Conservation (phyloP, 2,888 invertebrate genomes). For the Ichneumoninae sp. region DNA sequence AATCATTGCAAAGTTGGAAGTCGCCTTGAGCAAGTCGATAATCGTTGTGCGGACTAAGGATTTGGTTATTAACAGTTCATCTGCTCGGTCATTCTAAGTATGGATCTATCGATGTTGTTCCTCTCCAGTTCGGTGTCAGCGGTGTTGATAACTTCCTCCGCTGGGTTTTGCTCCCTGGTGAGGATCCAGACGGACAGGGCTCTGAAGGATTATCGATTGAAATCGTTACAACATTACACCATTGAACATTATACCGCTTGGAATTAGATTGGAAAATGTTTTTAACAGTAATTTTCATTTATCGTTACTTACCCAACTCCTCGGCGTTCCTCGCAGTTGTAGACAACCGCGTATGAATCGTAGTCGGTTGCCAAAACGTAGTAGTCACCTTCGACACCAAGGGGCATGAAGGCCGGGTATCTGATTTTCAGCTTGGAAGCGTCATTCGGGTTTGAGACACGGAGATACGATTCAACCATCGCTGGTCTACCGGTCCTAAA, state of each 20-base stretch:
- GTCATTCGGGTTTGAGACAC: background rate
- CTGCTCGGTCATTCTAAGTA: background rate
- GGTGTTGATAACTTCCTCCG: background rate
- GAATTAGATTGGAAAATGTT: background rate
- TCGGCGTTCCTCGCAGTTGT: background rate
- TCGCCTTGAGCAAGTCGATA: no score
- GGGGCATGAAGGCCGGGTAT: background rate
- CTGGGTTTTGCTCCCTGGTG: conserved; percentile 2
- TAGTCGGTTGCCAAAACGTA: background rate
- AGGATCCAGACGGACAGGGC: background rate
- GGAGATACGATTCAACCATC: background rate
- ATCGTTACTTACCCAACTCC: background rate
- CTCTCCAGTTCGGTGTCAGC: background rate
- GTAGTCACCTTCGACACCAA: conserved; percentile 7
- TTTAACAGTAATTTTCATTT: no score
- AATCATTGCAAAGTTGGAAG: background rate
- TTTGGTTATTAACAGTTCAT: background rate
- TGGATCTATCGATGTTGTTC: background rate
- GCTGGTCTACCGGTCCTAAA: background rate
- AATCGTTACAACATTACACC: background rate
- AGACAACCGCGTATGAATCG: background rate
- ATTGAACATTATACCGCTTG: background rate
- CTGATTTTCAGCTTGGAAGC: conserved; percentile 1
- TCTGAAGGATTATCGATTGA: background rate
- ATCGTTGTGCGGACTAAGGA: background rate